Evolutionary conservation across 2,797 vertebrate genomes (phyloP).

Genomic region (Takifugu rubripes): DNA sequence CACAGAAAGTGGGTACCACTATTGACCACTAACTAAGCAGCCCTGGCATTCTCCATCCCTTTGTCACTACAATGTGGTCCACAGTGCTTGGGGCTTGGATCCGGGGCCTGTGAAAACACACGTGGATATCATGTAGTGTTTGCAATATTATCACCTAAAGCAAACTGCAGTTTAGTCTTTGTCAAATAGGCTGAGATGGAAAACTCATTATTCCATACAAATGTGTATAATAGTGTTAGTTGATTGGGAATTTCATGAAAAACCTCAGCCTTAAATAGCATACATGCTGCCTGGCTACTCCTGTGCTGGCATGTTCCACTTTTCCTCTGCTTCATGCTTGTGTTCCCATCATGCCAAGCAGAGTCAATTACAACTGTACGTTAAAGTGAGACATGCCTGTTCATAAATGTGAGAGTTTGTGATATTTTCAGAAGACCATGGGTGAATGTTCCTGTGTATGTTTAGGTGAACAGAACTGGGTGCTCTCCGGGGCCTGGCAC

Average conservation of each 20-base stretch:
- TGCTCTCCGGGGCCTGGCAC: slow-evolving; percentile 76
- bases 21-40: too few species aligned
- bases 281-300: slow-evolving; percentile 32
- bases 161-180: too few species aligned
- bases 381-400: slow-evolving; percentile 65
- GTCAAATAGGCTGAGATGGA: too few species aligned
- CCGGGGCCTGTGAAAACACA: too few species aligned
- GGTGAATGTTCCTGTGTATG: slow-evolving; percentile 27
- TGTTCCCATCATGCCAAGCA: slow-evolving; percentile 62
- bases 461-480: slow-evolving; percentile 49
- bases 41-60: too few species aligned
- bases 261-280: slow-evolving; percentile 28
- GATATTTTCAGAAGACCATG: slow-evolving; percentile 42
- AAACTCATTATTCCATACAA: slow-evolving; percentile 17
- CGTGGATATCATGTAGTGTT: too few species aligned
- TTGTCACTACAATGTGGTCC: too few species aligned
- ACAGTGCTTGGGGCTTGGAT: too few species aligned
- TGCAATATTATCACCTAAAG: too few species aligned
- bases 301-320: slow-evolving; percentile 16
- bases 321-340: slow-evolving; percentile 47
- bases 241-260: slow-evolving; percentile 13
- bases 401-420: slow-evolving; percentile 58
- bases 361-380: slow-evolving; percentile 77
- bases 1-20: too few species aligned
- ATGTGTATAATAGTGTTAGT: slow-evolving; percentile 11